Base-by-base conservation (phyloP, 92 coral and sea anemone genomes). In the Muricea muricata region DNA sequence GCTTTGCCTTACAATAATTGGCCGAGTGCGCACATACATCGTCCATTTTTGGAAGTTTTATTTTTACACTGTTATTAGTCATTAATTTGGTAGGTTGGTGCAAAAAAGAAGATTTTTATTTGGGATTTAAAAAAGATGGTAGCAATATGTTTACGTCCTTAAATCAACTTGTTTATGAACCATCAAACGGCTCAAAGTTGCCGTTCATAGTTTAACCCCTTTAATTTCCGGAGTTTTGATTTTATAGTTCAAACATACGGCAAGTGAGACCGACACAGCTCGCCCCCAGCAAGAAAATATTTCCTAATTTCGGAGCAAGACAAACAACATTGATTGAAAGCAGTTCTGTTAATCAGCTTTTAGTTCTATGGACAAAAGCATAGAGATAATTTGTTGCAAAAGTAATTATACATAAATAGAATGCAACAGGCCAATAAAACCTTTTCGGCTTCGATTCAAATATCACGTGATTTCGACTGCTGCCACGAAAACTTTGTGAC, bases 141-240 rank as follows among this genome's bases (percentile, higher is more conserved):
- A 47, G 29, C 80, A 75, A 75, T 7, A 24, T 57, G 61, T 47
- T 75, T 50, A 75, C 52, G 34, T 71, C 52, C 23, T 70, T 33
- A 37, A 15, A 71, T 25, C 47, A 71, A 40, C 0, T 71, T 68
- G 75, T 68, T 71, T 71, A 75, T 47, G 65, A 15, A 15, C 66
- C 25, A 45, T 47, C 80, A 50, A 30, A n/a, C 34, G 30, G 48
- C 61, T 50, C 42, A 29, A 14, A 50, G 42, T 75, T 31, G 40
- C 65, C 65, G 41, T 20, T 75, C 65, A 32, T 11, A 63, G 2
- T 63, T 47, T 41, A 10, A 41, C 28, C 29, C 25, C 79, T 21
- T 68, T 68, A 45, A 73, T 73, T 41, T 73, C 79, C 79, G 79
- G 79, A 73, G 26, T 24, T 28, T 24, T 23, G 57, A 18, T 14